phyloP scores from a whole-genome alignment of 1,140 invertebrate species.

The Cotesia chilonis region DNA sequence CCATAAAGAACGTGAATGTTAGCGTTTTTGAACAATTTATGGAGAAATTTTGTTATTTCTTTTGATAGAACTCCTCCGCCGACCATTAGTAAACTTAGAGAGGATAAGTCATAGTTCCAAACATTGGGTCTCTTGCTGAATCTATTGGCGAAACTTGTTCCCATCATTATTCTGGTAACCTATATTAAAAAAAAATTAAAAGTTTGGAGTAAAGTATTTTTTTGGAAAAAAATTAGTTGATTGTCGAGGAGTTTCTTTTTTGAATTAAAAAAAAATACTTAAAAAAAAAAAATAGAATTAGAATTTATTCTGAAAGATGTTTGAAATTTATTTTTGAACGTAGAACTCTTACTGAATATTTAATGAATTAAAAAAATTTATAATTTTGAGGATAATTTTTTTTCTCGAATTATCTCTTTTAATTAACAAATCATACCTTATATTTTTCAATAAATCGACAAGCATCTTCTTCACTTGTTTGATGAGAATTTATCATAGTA shows the following conservation, averaged over 20 bases:
- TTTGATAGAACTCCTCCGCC: slow-evolving; percentile 55
- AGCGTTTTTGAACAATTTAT: slow-evolving; percentile 36
- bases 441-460: slow-evolving; percentile 46
- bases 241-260: too few relatives aligned
- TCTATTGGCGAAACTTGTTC: slow-evolving; percentile 45
- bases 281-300: too few relatives aligned
- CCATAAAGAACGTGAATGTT: slow-evolving; percentile 46
- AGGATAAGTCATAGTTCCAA: slow-evolving; percentile 44
- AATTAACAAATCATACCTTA: slow-evolving; percentile 36
- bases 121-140: slow-evolving; percentile 37
- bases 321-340: too few relatives aligned
- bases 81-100: slow-evolving; percentile 37
- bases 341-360: too few relatives aligned
- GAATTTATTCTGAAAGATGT: too few relatives aligned
- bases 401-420: too few relatives aligned
- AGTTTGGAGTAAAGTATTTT: too few relatives aligned
- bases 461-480: slow-evolving; percentile 37
- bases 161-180: slow-evolving; percentile 35
- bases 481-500: slow-evolving; percentile 34
- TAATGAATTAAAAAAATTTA: too few relatives aligned
- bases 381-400: too few relatives aligned
- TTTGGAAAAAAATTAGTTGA: too few relatives aligned
- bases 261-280: too few relatives aligned
- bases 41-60: slow-evolving; percentile 38
- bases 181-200: not conserved